Conservation (phyloP, 2,797 vertebrate genomes). For the Cheirogaleus major region DNA sequence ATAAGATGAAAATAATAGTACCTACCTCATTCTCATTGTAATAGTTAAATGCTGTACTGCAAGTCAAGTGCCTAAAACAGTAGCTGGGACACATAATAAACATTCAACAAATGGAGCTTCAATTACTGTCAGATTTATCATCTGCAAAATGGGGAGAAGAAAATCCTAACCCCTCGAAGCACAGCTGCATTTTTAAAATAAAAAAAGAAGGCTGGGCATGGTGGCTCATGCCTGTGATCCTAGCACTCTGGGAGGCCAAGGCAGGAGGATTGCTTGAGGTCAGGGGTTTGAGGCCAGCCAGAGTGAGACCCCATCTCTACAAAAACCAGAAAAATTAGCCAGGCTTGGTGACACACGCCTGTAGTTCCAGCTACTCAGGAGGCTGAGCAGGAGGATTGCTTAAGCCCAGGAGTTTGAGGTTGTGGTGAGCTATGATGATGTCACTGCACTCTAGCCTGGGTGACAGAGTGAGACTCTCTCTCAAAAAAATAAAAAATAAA, state of each 20-base stretch:
- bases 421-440: neutral
- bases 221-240: neutral
- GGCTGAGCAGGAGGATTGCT: neutral
- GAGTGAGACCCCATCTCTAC: neutral
- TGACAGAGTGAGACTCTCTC: neutral
- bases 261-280: neutral
- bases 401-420: neutral
- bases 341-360: neutral
- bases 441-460: neutral
- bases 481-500: neutral
- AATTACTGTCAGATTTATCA: neutral
- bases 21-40: slow-evolving; percentile 43
- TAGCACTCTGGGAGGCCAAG: neutral
- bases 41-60: neutral
- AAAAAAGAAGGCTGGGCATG: neutral
- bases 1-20: neutral
- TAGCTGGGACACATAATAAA: slow-evolving; percentile 31
- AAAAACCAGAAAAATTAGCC: neutral
- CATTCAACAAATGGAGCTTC: neutral
- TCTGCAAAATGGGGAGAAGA: neutral
- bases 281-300: neutral
- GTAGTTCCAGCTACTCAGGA: neutral
- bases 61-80: neutral
- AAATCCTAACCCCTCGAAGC: neutral
- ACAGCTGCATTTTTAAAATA: neutral